Evolutionary conservation across 2,888 invertebrate species (phyloP).

Genomic region (Napeogenes inachia): DNA sequence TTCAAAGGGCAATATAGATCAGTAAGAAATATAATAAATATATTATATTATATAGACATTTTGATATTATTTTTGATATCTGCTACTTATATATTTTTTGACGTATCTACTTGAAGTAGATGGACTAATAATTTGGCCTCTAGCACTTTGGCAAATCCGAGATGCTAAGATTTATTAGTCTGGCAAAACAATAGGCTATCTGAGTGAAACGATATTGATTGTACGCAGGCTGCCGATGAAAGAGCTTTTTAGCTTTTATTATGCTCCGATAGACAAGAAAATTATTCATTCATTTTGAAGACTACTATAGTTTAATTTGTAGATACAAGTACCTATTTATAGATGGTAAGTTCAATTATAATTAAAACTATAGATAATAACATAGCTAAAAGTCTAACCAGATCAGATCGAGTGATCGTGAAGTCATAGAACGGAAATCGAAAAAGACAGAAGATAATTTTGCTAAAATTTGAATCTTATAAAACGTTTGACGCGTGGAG

Average conservation of each 20-base stretch:
- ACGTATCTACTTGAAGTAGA: slow-evolving; percentile 17
- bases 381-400: no score
- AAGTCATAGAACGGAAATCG: slow-evolving; percentile 34
- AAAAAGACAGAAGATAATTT: slow-evolving; percentile 43
- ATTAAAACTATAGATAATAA: no score
- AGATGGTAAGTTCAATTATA: no score
- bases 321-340: no score
- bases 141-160: slow-evolving; percentile 23
- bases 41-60: no score
- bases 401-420: not conserved
- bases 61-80: no score
- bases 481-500: slow-evolving; percentile 60
- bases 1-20: no score
- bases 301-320: not conserved
- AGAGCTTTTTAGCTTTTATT: slow-evolving; percentile 20
- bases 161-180: slow-evolving; percentile 29
- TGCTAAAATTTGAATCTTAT: slow-evolving; percentile 60
- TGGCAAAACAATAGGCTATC: slow-evolving; percentile 29
- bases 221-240: slow-evolving; percentile 24
- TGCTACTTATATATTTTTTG: not conserved
- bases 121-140: slow-evolving; percentile 20
- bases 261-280: slow-evolving; percentile 6
- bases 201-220: slow-evolving; percentile 27
- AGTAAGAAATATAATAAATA: no score
- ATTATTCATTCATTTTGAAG: slow-evolving; percentile 17